Conservation (phyloP, 2,113 vertebrate genomes). For the human region DNA sequence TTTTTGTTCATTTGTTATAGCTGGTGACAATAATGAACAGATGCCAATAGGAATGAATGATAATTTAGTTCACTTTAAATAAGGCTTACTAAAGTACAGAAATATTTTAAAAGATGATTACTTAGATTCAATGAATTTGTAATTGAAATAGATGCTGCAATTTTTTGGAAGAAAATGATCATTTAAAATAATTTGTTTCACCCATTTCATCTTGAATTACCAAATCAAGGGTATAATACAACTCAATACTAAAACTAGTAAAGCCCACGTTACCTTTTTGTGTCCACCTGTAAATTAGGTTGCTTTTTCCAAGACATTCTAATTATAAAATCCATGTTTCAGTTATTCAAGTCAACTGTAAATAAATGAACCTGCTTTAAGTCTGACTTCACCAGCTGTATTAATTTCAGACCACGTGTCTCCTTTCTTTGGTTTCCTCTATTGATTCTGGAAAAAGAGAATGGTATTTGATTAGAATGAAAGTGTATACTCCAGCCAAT, state of each 20-base stretch:
- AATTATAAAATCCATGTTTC: constrained; percentile 69
- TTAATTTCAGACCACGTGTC: constrained; percentile 67
- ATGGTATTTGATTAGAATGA: constrained; percentile 74
- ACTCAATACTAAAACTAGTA: neutral
- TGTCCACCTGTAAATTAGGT: neutral
- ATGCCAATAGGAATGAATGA: constrained; percentile 59
- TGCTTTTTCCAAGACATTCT: constrained; percentile 53
- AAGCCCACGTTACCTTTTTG: neutral
- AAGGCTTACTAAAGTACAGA: constrained; percentile 29
- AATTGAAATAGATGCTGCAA: neutral
- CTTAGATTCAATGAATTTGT: neutral
- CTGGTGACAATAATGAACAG: constrained; percentile 38
- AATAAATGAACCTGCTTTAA: constrained; percentile 68
- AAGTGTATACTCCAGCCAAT: constrained; percentile 65
- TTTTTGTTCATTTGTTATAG: constrained; percentile 63
- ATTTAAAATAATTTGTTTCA: neutral
- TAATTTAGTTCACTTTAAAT: constrained; percentile 70
- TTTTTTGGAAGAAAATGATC: neutral
- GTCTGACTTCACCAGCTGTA: constrained; percentile 66
- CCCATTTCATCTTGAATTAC: constrained; percentile 24
- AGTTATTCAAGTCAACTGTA: constrained; percentile 47
- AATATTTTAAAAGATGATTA: neutral
- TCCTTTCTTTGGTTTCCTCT: constrained; percentile 76
- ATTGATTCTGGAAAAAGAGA: constrained; percentile 71
- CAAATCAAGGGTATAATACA: neutral